phyloP scores from a whole-genome alignment of 2,797 vertebrate genomes.

The Chiroxiphia lanceolata region DNA sequence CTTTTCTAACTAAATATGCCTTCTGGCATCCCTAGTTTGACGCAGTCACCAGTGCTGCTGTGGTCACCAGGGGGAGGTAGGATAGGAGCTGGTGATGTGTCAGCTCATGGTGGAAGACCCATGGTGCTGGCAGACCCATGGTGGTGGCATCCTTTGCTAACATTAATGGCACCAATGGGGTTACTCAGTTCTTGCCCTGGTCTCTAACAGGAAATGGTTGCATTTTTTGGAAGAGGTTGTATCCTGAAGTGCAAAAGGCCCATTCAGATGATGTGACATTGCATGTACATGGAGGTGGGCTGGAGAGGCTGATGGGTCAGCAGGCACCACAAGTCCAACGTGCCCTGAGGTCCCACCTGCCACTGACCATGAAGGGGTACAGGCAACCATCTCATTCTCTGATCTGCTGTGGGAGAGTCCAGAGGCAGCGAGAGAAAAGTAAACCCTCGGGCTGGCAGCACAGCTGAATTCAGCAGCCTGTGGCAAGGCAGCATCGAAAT shows the following conservation, averaged over 20 bases:
- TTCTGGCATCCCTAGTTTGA: not conserved
- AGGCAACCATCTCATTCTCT: not conserved
- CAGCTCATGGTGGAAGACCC: not conserved
- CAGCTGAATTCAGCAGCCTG: not conserved
- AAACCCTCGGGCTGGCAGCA: not conserved
- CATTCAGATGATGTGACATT: rapidly evolving
- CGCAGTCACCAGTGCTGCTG: not conserved
- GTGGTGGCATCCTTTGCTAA: rapidly evolving
- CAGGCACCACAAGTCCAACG: not conserved
- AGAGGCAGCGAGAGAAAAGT: not conserved
- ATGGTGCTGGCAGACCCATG: rapidly evolving
- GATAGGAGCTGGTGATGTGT: rapidly evolving
- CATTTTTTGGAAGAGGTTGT: rapidly evolving
- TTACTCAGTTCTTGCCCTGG: not conserved
- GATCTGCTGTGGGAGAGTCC: not conserved
- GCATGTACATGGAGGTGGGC: rapidly evolving
- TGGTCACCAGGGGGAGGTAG: not conserved
- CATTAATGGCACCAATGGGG: rapidly evolving
- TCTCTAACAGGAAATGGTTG: not conserved
- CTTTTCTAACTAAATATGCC: not conserved
- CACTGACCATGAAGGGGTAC: not conserved
- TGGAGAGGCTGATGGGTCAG: not conserved
- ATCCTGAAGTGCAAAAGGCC: not conserved
- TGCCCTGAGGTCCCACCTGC: not conserved
- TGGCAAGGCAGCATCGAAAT: not conserved